Evolutionary conservation across 2,888 invertebrate species (phyloP).

Genomic region (Drosophila falleni): DNA sequence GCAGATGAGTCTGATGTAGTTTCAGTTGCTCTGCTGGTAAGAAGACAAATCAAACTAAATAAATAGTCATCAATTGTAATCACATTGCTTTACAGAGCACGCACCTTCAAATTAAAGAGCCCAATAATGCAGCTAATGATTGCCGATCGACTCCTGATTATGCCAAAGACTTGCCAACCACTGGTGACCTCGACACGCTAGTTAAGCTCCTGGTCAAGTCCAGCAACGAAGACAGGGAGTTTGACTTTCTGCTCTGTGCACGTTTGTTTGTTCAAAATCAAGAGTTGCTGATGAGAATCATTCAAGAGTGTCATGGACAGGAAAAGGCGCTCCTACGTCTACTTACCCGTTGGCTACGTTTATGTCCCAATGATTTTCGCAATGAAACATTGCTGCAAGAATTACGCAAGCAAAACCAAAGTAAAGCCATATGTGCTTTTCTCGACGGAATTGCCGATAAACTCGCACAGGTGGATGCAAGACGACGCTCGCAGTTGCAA

Average conservation of each 20-base stretch:
- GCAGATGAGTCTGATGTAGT: conserved; percentile 64
- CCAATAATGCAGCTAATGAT: conserved; percentile 33
- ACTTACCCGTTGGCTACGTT: conserved; percentile 95
- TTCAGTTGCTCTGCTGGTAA: conserved; percentile 57
- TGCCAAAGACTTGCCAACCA: conserved; percentile 64
- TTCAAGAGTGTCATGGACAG: conserved; percentile 88
- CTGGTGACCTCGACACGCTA: conserved; percentile 53
- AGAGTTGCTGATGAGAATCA: conserved; percentile 93
- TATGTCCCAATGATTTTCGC: conserved; percentile 97
- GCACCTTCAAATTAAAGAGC: conserved; percentile 56
- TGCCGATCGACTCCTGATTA: conserved; percentile 50
- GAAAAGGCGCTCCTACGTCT: conserved; percentile 85
- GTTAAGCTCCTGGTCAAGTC: conserved; percentile 63
- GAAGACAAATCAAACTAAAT: not conserved
- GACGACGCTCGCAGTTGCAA: conserved; percentile 86
- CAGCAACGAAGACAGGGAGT: conserved; percentile 91
- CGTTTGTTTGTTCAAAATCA: conserved; percentile 87
- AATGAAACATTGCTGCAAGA: conserved; percentile 96
- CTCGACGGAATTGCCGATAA: conserved; percentile 86
- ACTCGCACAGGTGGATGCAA: conserved; percentile 25
- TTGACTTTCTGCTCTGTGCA: conserved; percentile 83
- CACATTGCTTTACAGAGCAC: conserved; percentile 45
- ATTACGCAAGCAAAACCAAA: conserved; percentile 92
- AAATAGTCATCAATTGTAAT: not conserved
- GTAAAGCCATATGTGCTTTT: conserved; percentile 85